Base-by-base conservation (phyloP, 2,888 invertebrate species). In the Stenichneumon culpator region DNA sequence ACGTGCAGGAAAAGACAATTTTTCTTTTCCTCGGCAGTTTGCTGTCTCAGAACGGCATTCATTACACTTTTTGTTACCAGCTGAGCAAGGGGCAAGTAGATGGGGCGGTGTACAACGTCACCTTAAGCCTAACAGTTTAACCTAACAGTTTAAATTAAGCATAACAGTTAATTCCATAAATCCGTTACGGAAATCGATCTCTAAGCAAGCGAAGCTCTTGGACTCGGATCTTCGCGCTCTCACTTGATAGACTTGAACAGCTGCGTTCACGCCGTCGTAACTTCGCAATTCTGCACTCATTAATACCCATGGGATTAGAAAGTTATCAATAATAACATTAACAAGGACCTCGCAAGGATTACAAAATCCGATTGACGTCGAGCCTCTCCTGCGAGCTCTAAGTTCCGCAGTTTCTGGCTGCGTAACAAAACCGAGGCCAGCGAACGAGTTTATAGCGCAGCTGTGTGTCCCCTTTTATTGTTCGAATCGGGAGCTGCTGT, bases 241-340 rank as follows among this genome's bases (percentile, higher is more conserved):
- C n/a, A 4, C 28, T 14, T 28, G 1, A 32, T 11, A 32, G 28
- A 25, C 28, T 14, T 7, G 5, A 32, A 28, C 63, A 63, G 63
- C 7, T 63, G 6, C 16, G 25, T n/a, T n/a, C 16, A 32, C 32
- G n/a, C 65, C 65, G 25, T 52, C 50, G 32, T 6, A 5, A 50
- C 36, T 14, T 72, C 50, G 50, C 28, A n/a, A 63, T 50, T 47
- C 74, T n/a, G 28, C 19, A 16, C 19, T 63, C 14, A 47, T 74
- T 32, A 50, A 74, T 70, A 36, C 16, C 50, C 57, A 36, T 36
- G 6, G 57, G 68, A 68, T 78, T 68, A 78, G 68, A 68, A 68
- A 78, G 77, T 78, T 78, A 78, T 78, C 57, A 68, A 77, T 68
- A 68, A 77, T 68, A 77, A 78, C 68, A 77, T 77, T 68, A 57